A percentile compares a stretch with the other conserved stretches of the same genome.
Conservation (phyloP, 2,888 invertebrate species). For the Anoplius nigerrimus region DNA sequence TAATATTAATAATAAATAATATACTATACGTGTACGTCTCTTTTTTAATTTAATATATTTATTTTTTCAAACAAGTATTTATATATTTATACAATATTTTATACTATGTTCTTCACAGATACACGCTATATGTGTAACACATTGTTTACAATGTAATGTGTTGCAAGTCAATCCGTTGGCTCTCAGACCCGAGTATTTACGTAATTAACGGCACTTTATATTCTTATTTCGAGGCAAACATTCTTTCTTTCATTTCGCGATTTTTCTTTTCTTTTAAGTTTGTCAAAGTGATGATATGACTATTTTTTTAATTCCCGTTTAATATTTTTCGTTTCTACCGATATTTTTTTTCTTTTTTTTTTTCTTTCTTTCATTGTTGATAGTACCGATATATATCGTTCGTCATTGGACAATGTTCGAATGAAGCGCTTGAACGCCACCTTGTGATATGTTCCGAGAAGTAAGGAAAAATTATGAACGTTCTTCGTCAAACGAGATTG, state of each 20-base stretch:
- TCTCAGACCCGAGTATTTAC: constrained; percentile 63
- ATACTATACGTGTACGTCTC: constrained; percentile 70
- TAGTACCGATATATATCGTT: background rate
- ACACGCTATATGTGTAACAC: constrained; percentile 49
- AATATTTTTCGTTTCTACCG: constrained; percentile 18
- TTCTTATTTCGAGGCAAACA: too few relatives aligned
- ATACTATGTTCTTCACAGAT: constrained; percentile 72
- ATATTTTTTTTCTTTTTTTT: constrained; percentile 25
- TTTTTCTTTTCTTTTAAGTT: constrained; percentile 29
- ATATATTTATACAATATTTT: constrained; percentile 75
- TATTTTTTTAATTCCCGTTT: background rate
- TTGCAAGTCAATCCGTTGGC: constrained; percentile 73
- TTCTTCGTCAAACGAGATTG: constrained; percentile 30
- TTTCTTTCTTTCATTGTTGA: constrained; percentile 3
- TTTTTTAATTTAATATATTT: constrained; percentile 75
- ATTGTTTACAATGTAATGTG: constrained; percentile 45
- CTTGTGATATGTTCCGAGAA: constrained; percentile 63
- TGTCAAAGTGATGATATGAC: constrained; percentile 11
- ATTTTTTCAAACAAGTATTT: constrained; percentile 74
- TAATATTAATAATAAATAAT: constrained; percentile 67
- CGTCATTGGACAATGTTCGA: constrained; percentile 5
- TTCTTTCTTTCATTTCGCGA: constrained; percentile 29
- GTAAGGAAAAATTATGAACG: constrained; percentile 23
- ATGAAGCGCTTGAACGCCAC: constrained; percentile 67
- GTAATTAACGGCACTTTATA: constrained; percentile 30